Base-by-base conservation (phyloP, 1,140 invertebrate genomes). In the Heliconius himera region DNA sequence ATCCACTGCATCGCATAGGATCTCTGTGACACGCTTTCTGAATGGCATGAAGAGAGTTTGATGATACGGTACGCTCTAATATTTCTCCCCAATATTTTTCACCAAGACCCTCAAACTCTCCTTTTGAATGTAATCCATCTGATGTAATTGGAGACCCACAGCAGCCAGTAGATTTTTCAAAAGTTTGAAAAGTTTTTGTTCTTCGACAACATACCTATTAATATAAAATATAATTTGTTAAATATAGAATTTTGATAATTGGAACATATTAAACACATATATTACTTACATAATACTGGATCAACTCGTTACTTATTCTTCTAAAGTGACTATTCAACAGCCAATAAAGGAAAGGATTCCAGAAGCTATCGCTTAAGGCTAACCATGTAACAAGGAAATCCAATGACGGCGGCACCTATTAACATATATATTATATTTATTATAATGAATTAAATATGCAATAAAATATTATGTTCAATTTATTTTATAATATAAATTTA, bases 341-440 rank as follows among this genome's bases (percentile, higher is more conserved):
- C 97, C 97, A 98, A 90, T 98, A 98, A 75, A 98, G 96, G 89
- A 98, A 98, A 8, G 97, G 97, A 94, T 98, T 98, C 97, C 97
- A 98, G 88, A 98, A 97, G 91, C 97, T 97, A 91, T 98, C 97
- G 85, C 97, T 98, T n/a, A 98, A 93, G 3, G 97, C 97, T 79
- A 97, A 94, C 97, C 97, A 98, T 54, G 97, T 98, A 74, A 97
- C 97, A 26, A 97, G 93, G 88, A 98, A 98, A 89, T 98, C 97
- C 78, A 98, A 93, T 78, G 97, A 96, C 9, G 97, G 96, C 2
- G 97, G 97, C 82, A 97, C 96, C 95, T 97, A 90, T 5, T 73
- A 83, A 84, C 88, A 84, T 82, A 86, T n/a, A 46, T 16, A 16
- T 46, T 3, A 33, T 16, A 46, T 16, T 16, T 46, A 16, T 46